Evolutionary conservation across 2,888 invertebrate species (phyloP), one percentile per base, ranked within the genome.

Genomic region (Lithophane leautieri): DNA sequence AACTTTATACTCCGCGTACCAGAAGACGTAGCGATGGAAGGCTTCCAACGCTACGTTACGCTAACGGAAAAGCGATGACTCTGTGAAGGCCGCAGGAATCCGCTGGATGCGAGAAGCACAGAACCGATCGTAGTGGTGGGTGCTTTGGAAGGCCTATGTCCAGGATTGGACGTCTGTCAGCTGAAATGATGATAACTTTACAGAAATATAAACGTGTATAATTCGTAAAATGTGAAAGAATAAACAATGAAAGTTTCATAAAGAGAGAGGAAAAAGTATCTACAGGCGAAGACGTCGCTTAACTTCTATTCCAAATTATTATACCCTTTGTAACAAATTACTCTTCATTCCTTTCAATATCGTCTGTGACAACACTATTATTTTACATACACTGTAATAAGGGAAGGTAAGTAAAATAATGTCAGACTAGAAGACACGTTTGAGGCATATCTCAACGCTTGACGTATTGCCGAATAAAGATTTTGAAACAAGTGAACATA

Each of bases 301-400:
- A 19, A 42, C 8, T 56, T 76, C 3, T 52, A n/a, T 52, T 58
- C 4, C 16, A 76, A 60, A 34, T 67, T 25, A 60, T 44, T 25
- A 60, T 44, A 4, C 12, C 34, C 16, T 52, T 44, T 22, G 44
- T 25, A 44, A 77, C 7, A 52, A 77, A 67, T 66, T 77, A 60
- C 9, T 2, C 22, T 22, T 25, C 22, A 25, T 60, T 44, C 6
- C 8, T 47, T 22, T 34, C 22, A 52, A 65, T 58, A 58, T n/a
- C 28, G 6, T 66, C 22, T 61, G 60, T 67, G 52, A 60, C 52
- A 67, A 44, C 22, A 76, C 25, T 52, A 50, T 44, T 60, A 60
- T 58, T 44, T 66, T 50, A 76, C 76, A 12, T 65, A n/a, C 14
- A n/a, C 11, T 58, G n/a, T 58, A 47, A 56, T 62, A 63, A 50